Base-by-base conservation (phyloP, 2,888 invertebrate species). In the Phyllotreta striolata region DNA sequence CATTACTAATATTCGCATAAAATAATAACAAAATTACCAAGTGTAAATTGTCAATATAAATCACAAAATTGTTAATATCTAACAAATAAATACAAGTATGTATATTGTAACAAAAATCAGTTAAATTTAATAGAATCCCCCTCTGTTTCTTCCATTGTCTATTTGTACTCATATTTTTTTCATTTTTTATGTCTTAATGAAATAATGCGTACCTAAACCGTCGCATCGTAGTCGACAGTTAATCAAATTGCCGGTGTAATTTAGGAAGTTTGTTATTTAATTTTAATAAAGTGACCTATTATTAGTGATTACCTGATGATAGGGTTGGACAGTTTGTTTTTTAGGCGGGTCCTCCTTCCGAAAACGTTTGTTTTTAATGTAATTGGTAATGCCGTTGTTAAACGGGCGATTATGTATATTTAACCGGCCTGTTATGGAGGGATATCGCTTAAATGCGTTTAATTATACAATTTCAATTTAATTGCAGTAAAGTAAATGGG, bases 221-320 rank as follows among this genome's bases (percentile, higher is more conserved):
- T 52, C 49, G 49, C 49, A 35, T 49, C 10, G 56, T 12, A n/a
- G 14, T 58, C 34, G 58, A 49, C 58, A 39, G 46, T 47, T 58
- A 49, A 58, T 58, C 39, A 58, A 58, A 58, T 47, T 49, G 41
- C 9, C 40, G 41, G 24, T 14, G 24, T 49, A 59, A 51, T 59
- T 57, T 59, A 41, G 51, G 51, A 59, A 59, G 58, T 51, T 40
- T 10, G 58, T 59, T 41, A 59, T 59, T 59, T 59, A 40, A 59
- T 59, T 59, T 59, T 40, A 58, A 49, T 56, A 40, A 49, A 44
- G 7, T 58, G 58, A 40, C 49, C 49, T 14, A 49, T 58, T 58
- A 58, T 58, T 58, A 58, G 49, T 40, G 34, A 37, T 58, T 49
- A 13, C 35, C 12, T 58, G 47, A 58, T 58, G 34, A 49, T 47